Evolutionary conservation across 2,888 invertebrate species (phyloP), one percentile per base, ranked within the genome.

Genomic region (Noctua fimbriata): DNA sequence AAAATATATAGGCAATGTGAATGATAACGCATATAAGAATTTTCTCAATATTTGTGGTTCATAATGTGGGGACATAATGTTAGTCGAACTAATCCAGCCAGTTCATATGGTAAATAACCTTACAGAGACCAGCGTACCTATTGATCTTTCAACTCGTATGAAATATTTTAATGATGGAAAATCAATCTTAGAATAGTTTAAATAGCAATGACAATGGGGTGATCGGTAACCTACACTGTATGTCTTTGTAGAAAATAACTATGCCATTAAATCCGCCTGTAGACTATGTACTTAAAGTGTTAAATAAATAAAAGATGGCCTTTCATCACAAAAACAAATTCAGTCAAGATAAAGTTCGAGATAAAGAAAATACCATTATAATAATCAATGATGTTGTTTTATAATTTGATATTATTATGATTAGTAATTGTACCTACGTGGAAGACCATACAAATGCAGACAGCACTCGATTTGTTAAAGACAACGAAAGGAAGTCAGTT

Each of bases 401-500:
- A 60, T 60, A 60, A 60, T 60, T 28, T 60, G 18, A 28, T 60
- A 60, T 28, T 9, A 18, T 6, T 28, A 60, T 28, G n/a, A 58
- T 2, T 6, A 6, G n/a, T 36, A 12, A 63, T 32, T 36, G 18
- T 44, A 18, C 7, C 4, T 41, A 49, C 3, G 10, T 24, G 18
- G 28, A 67, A 66, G 32, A 73, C 36, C 32, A 55, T 14, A 73
- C 10, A 36, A 10, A 60, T 16, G 1, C 21, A 52, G 7, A 52
- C 41, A 7, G 1, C 14, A 9, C 4, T 32, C n/a, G 28, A 44
- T 72, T 73, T 70, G 16, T 47, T 32, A 67, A 0, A 52, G 1
- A 69, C 72, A n/a, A 49, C 12, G 41, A 69, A 77, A 73, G 72
- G 72, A 82, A 77, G 69, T 69, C n/a, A 1, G 32, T 58, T 9